Evolutionary conservation across 2,888 invertebrate species (phyloP), one percentile per base, ranked within the genome.

Genomic region (Agrilus cyanescens): DNA sequence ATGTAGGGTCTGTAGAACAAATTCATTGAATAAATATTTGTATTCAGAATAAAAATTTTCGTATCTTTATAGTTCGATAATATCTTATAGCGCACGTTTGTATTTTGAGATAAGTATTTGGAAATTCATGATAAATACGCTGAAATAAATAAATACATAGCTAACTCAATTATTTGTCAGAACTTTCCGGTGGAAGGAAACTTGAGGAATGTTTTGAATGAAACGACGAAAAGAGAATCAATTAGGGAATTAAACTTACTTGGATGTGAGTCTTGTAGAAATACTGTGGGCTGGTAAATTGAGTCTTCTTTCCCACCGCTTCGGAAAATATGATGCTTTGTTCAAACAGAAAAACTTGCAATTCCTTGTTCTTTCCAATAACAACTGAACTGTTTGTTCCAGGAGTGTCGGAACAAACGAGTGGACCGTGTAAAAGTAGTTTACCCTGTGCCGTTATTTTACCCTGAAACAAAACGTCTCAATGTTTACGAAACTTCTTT

Each of bases 381-480:
- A 58, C 48, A 10, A 57, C 48, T 46, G 52, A 59, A 33, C 54
- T 53, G 8, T 49, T 40, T 43, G 67, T 61, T 49, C 70, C 70
- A 12, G 74, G 72, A 49, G 74, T 68, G 56, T 88, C 87, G 1
- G 80, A 73, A 54, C 85, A 87, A 39, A 72, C 64, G 50, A 94
- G 70, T 16, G 81, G 74, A 40, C 89, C 94, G 60, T 94, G 94
- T 46, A 90, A 74, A 47, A 96, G 70, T 47, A 98, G 73, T 68
- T 93, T 93, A 45, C 97, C 98, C 69, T 97, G 97, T 33, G 94
- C 87, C 37, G 90, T 94, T 54, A 98, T 90, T 71, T 95, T 96
- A 41, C 96, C 94, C 85, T 90, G 69, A 38, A 74, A 70, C 55
- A 48, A 47, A 44, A 10, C 20, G 4, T 12, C 13, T 12, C 36